phyloP scores from a whole-genome alignment of 2,888 invertebrate genomes.

The Homarus gammarus region DNA sequence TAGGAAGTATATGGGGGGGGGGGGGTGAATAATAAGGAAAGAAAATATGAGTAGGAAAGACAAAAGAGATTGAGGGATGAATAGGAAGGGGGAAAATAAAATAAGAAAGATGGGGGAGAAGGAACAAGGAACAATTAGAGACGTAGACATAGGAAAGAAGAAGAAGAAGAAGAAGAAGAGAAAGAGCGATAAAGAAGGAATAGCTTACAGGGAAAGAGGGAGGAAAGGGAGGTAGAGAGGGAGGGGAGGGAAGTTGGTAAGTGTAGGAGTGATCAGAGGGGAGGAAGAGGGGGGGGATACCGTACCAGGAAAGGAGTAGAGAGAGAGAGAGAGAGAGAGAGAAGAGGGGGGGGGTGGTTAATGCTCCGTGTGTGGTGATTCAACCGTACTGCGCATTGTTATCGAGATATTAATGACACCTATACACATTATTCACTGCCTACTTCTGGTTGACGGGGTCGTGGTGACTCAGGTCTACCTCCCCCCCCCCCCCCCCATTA shows the following conservation, averaged over 20 bases:
- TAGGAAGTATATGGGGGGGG: not conserved
- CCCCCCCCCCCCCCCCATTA: too few species aligned
- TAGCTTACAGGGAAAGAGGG: not conserved
- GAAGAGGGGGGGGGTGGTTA: too few species aligned
- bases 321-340: too few species aligned
- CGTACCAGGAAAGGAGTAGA: not conserved
- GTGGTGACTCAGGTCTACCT: too few species aligned
- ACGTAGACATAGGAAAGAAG: too few species aligned
- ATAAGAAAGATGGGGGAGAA: too few species aligned
- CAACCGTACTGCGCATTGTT: conserved; percentile 32
- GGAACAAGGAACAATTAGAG: too few species aligned
- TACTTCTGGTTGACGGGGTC: not conserved
- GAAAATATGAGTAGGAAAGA: not conserved
- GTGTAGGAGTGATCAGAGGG: too few species aligned
- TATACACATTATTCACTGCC: conserved; percentile 43
- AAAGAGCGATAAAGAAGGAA: not conserved
- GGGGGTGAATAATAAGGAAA: not conserved
- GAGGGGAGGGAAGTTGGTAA: too few species aligned
- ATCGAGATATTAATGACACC: conserved; percentile 36
- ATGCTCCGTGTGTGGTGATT: conserved; percentile 28
- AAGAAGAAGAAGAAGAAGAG: not conserved
- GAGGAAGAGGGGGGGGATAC: too few species aligned
- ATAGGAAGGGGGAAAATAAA: not conserved
- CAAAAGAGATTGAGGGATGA: too few species aligned
- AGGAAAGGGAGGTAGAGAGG: not conserved